Percentiles rank a stretch among this genome's conserved stretches.
Conservation (phyloP, 2,888 invertebrate species). For the Slavum lentiscoides region DNA sequence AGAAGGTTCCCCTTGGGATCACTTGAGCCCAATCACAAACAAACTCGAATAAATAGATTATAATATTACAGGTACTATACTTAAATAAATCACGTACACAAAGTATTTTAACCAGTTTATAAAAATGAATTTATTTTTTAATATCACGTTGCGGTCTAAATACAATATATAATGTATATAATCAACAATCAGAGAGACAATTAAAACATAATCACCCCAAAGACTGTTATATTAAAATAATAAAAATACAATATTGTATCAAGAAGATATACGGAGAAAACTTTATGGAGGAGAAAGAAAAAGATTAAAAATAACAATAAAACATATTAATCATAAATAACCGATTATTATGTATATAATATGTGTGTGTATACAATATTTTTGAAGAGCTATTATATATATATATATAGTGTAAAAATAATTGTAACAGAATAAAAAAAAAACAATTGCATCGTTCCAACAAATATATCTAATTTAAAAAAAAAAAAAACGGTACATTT, state of each 20-base stretch:
- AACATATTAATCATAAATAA: constrained; percentile 11
- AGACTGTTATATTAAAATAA: not conserved
- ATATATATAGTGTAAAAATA: not conserved
- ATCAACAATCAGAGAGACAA: not conserved
- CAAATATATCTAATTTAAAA: not conserved
- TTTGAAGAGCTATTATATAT: not conserved
- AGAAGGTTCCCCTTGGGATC: too few relatives aligned
- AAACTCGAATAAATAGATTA: too few relatives aligned
- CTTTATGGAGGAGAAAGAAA: not conserved
- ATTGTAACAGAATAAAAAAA: not conserved
- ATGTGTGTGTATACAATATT: constrained; percentile 15
- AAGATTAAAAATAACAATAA: constrained; percentile 23
- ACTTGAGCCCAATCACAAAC: too few relatives aligned
- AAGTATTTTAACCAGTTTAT: not conserved
- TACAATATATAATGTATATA: not conserved
- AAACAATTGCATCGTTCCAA: not conserved
- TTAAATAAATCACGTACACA: too few relatives aligned
- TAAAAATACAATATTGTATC: not conserved
- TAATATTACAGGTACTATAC: too few relatives aligned
- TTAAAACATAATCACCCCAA: not conserved
- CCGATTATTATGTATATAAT: not conserved
- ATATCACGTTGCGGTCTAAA: constrained; percentile 19
- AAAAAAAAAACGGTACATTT: not conserved
- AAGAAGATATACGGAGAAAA: too few relatives aligned
- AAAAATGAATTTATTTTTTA: constrained; percentile 26